Conservation (phyloP, 2,113 vertebrate species). For the Mastomys natalensis region DNA sequence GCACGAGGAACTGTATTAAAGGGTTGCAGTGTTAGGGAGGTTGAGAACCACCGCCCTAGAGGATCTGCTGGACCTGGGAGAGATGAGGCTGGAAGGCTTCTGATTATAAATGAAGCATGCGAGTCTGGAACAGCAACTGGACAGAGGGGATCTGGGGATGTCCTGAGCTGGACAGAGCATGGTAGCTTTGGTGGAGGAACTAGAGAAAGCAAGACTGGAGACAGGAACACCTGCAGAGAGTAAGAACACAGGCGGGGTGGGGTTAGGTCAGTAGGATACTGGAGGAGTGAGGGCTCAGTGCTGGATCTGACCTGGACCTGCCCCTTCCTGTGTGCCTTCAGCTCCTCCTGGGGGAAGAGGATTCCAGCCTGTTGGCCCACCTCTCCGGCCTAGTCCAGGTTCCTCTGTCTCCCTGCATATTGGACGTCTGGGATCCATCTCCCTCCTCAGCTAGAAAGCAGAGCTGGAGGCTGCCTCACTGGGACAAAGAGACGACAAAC, state of each 20-base stretch:
- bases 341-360: constrained; percentile 75
- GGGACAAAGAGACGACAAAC: neutral
- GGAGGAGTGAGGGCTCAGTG: neutral
- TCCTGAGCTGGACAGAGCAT: neutral
- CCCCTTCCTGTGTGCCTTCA: constrained; percentile 53
- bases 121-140: neutral
- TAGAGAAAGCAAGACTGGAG: neutral
- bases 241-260: neutral
- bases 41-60: neutral
- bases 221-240: neutral
- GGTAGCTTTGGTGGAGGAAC: neutral
- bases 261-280: neutral
- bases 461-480: neutral
- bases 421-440: constrained; percentile 75
- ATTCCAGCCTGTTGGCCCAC: constrained; percentile 62
- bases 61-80: neutral
- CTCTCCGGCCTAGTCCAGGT: constrained; percentile 60
- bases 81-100: neutral
- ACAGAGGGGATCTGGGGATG: neutral
- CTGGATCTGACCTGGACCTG: constrained; percentile 14
- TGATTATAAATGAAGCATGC: neutral
- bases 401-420: constrained; percentile 78
- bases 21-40: neutral
- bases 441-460: constrained; percentile 74
- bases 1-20: neutral